Conservation (phyloP, 2,113 vertebrate species). For the Circaetus cinerascens region DNA sequence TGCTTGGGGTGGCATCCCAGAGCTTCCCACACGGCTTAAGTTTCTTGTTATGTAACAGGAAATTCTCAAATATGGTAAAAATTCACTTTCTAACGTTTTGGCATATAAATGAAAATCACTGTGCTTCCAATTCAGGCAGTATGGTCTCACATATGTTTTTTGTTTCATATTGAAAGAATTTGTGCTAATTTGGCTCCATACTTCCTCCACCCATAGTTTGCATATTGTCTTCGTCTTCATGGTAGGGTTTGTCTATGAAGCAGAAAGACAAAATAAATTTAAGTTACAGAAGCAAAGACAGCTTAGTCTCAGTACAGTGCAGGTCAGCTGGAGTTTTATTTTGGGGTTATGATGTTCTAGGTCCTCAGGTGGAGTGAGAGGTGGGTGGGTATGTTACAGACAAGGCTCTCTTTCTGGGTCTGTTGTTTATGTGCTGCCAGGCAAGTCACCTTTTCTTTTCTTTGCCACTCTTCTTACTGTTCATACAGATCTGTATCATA, state of each 20-base stretch:
- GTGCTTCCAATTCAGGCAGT: neutral
- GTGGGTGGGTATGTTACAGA: neutral
- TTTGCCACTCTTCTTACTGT: neutral
- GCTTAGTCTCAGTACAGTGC: neutral
- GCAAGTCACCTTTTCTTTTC: neutral
- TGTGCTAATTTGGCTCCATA: neutral
- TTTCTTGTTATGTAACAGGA: neutral
- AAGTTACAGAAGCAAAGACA: neutral
- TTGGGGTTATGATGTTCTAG: neutral
- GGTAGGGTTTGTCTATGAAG: neutral
- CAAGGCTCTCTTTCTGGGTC: neutral
- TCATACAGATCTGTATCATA: neutral
- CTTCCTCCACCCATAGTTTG: neutral
- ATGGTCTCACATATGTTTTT: slow-evolving; percentile 18
- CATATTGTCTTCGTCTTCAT: neutral
- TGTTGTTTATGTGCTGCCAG: neutral
- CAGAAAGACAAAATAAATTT: neutral
- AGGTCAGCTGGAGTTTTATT: neutral
- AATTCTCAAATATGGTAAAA: slow-evolving; percentile 5
- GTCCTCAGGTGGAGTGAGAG: neutral
- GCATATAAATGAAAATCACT: neutral
- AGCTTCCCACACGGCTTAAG: neutral
- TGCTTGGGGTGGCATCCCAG: neutral
- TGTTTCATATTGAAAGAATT: slow-evolving; percentile 6
- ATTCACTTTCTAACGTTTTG: slow-evolving; percentile 15